These are phyloP conservation scores for Glomeris maerens DNA, from an alignment of 1,140 invertebrate genomes.

Conservation along the genomic window DNA sequence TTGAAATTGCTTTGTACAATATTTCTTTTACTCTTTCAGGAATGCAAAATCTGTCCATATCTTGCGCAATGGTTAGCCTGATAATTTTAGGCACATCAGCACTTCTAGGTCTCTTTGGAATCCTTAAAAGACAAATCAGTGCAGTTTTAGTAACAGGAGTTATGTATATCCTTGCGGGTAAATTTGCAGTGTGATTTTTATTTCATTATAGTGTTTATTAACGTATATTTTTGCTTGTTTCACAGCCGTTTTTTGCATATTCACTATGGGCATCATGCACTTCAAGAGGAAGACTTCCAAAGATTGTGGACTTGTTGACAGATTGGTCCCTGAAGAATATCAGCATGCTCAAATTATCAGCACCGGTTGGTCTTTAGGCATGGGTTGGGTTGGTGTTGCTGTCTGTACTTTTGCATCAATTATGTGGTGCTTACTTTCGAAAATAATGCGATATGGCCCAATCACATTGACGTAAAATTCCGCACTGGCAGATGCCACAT, in stretches of 20 bases:
- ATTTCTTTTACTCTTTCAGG: slow-evolving; percentile 39
- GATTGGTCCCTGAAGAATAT: slow-evolving; percentile 24
- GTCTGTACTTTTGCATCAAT: slow-evolving; percentile 59
- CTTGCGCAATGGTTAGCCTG: slow-evolving; percentile 72
- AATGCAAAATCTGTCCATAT: slow-evolving; percentile 86
- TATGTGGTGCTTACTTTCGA: slow-evolving; percentile 71
- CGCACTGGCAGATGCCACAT: background rate
- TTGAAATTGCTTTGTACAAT: background rate
- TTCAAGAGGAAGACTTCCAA: slow-evolving; percentile 61
- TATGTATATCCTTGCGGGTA: slow-evolving; percentile 78
- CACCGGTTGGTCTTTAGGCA: slow-evolving; percentile 63
- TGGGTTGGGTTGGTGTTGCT: slow-evolving; percentile 66
- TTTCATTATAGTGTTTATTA: background rate
- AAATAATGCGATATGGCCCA: slow-evolving; percentile 76
- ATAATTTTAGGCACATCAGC: slow-evolving; percentile 69
- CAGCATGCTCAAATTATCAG: slow-evolving; percentile 53
- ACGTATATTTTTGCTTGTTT: slow-evolving; percentile 22
- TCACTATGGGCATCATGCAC: slow-evolving; percentile 76
- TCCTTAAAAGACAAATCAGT: slow-evolving; percentile 72
- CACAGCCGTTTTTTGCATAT: slow-evolving; percentile 70
- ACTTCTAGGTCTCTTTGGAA: slow-evolving; percentile 64
- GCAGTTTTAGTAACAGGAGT: slow-evolving; percentile 78
- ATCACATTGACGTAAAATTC: background rate
- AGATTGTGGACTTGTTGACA: slow-evolving; percentile 27
- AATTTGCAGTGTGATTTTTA: slow-evolving; percentile 17